Percentiles rank a stretch among this genome's conserved stretches.
Conservation (phyloP, 1,140 invertebrate species). For the Cydia pomonella region DNA sequence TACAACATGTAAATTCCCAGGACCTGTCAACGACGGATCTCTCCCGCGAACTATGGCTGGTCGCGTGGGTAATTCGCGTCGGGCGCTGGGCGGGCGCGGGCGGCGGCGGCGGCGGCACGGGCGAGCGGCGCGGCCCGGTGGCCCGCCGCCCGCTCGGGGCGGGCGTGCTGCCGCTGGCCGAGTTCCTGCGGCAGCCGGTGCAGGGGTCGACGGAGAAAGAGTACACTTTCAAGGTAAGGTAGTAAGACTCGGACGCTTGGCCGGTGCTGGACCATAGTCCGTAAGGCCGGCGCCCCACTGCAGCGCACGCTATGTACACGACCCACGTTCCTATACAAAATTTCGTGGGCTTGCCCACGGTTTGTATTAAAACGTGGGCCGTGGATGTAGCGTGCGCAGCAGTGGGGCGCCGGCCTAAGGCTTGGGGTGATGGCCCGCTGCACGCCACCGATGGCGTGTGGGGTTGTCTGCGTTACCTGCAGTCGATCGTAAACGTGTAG, state of each 20-base stretch:
- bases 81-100: conserved; percentile 93
- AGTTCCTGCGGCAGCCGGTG: conserved; percentile 82
- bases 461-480: too few species aligned
- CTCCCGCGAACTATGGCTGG: conserved; percentile 90
- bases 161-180: conserved; percentile 86
- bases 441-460: too few species aligned
- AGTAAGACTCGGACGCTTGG: neutral
- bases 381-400: too few species aligned
- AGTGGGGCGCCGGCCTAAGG: too few species aligned
- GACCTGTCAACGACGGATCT: conserved; percentile 90
- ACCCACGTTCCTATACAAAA: too few species aligned
- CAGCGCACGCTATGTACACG: too few species aligned
- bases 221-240: conserved; percentile 82
- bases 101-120: conserved; percentile 85
- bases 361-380: too few species aligned
- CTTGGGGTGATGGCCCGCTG: too few species aligned
- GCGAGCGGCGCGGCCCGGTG: conserved; percentile 73
- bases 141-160: conserved; percentile 90
- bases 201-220: conserved; percentile 85
- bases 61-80: conserved; percentile 93
- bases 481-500: too few species aligned
- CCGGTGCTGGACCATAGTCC: too few species aligned
- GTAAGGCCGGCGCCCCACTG: too few species aligned
- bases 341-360: too few species aligned
- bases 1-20: conserved; percentile 52